Evolutionary conservation across 2,113 vertebrate genomes (phyloP), one percentile per base, ranked within the genome.

Genomic region (Phycodurus eques): DNA sequence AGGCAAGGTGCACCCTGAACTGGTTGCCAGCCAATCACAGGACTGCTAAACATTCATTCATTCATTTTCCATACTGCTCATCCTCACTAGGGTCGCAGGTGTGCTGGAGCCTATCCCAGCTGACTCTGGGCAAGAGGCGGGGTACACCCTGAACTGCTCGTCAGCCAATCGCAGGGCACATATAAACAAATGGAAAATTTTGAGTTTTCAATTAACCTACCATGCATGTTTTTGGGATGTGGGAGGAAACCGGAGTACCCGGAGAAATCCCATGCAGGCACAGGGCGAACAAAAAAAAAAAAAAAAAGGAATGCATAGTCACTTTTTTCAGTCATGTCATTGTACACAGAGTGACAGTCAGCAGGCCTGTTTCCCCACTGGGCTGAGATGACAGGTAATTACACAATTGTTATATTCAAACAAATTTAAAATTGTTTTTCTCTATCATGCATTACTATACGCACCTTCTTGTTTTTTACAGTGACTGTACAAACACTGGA

Each of bases 311-410:
- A 35, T 39, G 15, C 27, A 35, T 72, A 78, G 59, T 20, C 49
- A 64, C 46, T 44, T 44, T 44, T 44, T 44, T 44, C 27, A 44
- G 10, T 44, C 43, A 63, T 14, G 57, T 67, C 62, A 75, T 60
- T 80, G 64, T 9, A 10, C 17, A 44, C 27, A 46, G 47, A 68
- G 39, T 63, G 51, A 70, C 31, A 72, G 39, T 39, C 44, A 63
- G 27, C 17, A 61, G 43, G 43, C 53, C 61, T 62, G 57, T 9
- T 35, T 71, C 39, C 63, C 80, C 74, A 76, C 57, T 80, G 54
- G 35, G 60, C 42, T 65, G 57, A 47, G 56, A 67, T 68, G 75
- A 77, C 76, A 59, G 56, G 51, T 10, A 27, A 85, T 85, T 85
- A 54, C 67, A 39, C 12, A 63, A 81, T 81, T 80, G 74, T 78